A percentile compares a stretch with the other conserved stretches of the same genome.
Evolutionary conservation across 2,797 vertebrate species (phyloP).

Genomic region (Cyclura pinguis): DNA sequence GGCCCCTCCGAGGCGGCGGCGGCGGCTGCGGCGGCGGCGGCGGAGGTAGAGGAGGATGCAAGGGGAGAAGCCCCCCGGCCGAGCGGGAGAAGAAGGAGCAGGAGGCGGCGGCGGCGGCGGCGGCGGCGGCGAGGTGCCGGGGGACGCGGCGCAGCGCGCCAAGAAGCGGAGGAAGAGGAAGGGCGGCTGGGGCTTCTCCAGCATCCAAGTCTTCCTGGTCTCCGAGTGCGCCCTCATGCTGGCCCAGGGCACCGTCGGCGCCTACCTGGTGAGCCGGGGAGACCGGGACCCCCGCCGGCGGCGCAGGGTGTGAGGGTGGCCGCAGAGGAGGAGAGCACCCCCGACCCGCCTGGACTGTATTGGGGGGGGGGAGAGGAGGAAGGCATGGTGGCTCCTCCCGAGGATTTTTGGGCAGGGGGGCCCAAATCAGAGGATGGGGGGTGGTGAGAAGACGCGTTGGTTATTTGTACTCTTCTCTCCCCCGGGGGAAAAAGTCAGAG

Average conservation of each 20-base stretch:
- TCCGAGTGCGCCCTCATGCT: slow-evolving; percentile 98
- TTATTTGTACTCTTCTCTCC: too few relatives aligned
- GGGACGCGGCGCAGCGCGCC: slow-evolving; percentile 80
- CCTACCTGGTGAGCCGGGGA: slow-evolving; percentile 91
- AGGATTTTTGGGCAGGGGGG: too few relatives aligned
- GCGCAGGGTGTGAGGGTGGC: slow-evolving; percentile 1
- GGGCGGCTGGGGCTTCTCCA: slow-evolving; percentile 90
- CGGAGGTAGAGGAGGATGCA: slow-evolving; percentile 61
- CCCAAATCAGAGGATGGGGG: too few relatives aligned
- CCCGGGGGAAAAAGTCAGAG: too few relatives aligned
- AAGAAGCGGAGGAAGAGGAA: slow-evolving; percentile 81
- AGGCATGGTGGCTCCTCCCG: too few relatives aligned
- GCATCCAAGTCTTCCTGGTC: slow-evolving; percentile 96
- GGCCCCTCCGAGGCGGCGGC: too few relatives aligned
- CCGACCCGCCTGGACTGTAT: too few relatives aligned
- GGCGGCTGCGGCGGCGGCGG: too few relatives aligned
- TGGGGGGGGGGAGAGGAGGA: too few relatives aligned
- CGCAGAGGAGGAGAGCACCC: too few relatives aligned
- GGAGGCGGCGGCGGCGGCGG: slow-evolving; percentile 75
- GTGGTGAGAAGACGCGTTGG: too few relatives aligned
- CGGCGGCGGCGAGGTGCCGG: slow-evolving; percentile 82
- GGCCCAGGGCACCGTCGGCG: slow-evolving; percentile 97
- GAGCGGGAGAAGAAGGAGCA: slow-evolving; percentile 72
- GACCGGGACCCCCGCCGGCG: not conserved
- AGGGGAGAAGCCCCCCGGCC: slow-evolving; percentile 40